These are phyloP conservation scores for Beaufortia kweichowensis DNA, from an alignment of 2,113 vertebrate species.

Conservation along the genomic window DNA sequence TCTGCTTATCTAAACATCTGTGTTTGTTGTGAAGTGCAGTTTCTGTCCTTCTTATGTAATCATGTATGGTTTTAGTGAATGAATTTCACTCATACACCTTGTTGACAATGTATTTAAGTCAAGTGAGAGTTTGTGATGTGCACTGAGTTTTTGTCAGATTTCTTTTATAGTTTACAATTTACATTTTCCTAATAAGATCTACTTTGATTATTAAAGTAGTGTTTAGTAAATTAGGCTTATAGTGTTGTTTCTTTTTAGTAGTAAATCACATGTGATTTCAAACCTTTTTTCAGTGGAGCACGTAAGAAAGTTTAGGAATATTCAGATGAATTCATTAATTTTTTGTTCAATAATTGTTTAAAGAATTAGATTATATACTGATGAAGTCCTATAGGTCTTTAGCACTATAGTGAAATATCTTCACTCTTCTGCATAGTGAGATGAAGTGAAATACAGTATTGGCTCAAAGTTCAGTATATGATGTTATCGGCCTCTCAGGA, in stretches of 20 bases:
- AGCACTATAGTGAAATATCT: too few relatives aligned
- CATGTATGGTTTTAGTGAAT: background rate
- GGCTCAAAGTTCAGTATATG: slow-evolving; percentile 4
- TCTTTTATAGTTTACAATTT: background rate
- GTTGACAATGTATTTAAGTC: background rate
- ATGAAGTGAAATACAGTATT: background rate
- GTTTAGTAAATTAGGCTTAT: too few relatives aligned
- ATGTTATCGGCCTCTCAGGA: slow-evolving; percentile 14
- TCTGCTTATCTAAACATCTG: background rate
- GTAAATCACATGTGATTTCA: too few relatives aligned
- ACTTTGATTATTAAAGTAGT: too few relatives aligned
- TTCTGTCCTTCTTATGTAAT: background rate
- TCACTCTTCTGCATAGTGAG: background rate
- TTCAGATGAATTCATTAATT: too few relatives aligned
- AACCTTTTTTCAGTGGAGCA: too few relatives aligned
- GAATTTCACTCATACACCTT: background rate
- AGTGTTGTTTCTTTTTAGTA: too few relatives aligned
- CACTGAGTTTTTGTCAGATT: background rate
- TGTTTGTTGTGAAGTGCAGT: background rate
- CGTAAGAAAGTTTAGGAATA: too few relatives aligned
- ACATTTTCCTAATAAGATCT: too few relatives aligned
- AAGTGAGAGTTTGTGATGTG: background rate
- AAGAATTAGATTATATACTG: too few relatives aligned
- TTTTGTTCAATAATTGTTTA: too few relatives aligned
- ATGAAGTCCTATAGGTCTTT: too few relatives aligned